Evolutionary conservation across 1,140 invertebrate species (phyloP).

Genomic region (Leptopilina boulardi): DNA sequence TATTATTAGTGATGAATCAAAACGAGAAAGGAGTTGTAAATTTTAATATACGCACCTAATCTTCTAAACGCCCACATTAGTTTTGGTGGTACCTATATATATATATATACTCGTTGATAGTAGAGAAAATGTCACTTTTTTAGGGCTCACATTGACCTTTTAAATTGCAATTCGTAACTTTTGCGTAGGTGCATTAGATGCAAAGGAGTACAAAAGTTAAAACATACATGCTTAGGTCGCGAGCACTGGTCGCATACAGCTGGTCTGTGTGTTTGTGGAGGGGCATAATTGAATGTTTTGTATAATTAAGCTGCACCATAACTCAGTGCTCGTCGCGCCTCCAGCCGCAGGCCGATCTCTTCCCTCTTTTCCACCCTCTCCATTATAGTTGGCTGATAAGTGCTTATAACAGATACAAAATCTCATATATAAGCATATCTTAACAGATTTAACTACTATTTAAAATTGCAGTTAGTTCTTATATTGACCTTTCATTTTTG

Average conservation of each 20-base stretch:
- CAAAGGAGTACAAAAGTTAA: not conserved
- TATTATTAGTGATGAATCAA: not conserved
- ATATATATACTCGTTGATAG: too few species aligned
- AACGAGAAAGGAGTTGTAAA: not conserved
- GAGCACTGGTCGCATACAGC: not conserved
- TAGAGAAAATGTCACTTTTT: too few species aligned
- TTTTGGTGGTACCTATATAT: too few species aligned
- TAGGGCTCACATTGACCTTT: too few species aligned
- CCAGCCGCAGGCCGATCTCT: slow-evolving; percentile 70
- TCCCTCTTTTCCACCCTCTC: slow-evolving; percentile 47
- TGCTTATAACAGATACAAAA: slow-evolving; percentile 1
- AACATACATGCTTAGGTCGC: not conserved
- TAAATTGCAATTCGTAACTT: too few species aligned
- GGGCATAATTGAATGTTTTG: slow-evolving; percentile 77
- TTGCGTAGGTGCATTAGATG: too few species aligned
- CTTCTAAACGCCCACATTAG: not conserved
- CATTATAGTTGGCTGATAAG: not conserved
- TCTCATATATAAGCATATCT: not conserved
- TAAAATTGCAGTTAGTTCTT: too few species aligned
- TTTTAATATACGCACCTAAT: not conserved
- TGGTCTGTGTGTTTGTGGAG: slow-evolving; percentile 53
- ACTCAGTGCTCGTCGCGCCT: slow-evolving; percentile 75
- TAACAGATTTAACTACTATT: too few species aligned
- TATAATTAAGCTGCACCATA: slow-evolving; percentile 77
- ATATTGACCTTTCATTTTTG: too few species aligned